Evolutionary conservation across 2,113 vertebrate genomes (phyloP).

Genomic region (Semicossyphus pulcher): DNA sequence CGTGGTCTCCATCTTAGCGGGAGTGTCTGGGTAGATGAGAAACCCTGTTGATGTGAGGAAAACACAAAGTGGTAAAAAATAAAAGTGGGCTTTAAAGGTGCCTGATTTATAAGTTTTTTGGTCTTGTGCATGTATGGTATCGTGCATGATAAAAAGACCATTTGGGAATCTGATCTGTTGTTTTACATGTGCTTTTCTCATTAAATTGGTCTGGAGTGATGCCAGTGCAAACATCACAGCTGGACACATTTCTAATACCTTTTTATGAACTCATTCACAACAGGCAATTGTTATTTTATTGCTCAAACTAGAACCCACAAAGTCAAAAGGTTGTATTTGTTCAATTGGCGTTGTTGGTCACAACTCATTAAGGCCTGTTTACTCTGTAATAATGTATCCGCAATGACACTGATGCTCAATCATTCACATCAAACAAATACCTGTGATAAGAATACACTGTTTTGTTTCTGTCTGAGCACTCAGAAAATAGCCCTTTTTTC

Average conservation of each 20-base stretch:
- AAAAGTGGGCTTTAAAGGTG: background rate
- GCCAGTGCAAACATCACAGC: too few species aligned
- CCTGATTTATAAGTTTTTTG: background rate
- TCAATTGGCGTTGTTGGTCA: background rate
- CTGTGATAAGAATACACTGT: background rate
- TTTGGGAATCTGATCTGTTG: too few species aligned
- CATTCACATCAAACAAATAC: background rate
- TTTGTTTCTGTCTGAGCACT: background rate
- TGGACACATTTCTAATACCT: too few species aligned
- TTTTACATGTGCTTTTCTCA: too few species aligned
- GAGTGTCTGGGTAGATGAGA: slow-evolving; percentile 82
- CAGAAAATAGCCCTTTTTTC: too few species aligned
- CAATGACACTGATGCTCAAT: background rate
- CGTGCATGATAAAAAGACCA: too few species aligned
- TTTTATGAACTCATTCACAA: too few species aligned
- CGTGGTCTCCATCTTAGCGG: slow-evolving; percentile 77
- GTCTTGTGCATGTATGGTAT: too few species aligned
- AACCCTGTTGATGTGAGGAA: slow-evolving; percentile 59
- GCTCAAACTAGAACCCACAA: too few species aligned
- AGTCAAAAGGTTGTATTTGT: background rate
- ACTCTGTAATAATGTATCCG: background rate
- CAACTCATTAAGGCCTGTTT: background rate
- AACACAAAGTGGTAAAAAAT: background rate
- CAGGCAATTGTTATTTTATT: too few species aligned
- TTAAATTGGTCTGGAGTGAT: too few species aligned